A percentile compares a stretch with the other conserved stretches of the same genome.
These are phyloP conservation scores for Setophaga coronata DNA, from an alignment of 2,113 vertebrate genomes.

Conservation along the genomic window DNA sequence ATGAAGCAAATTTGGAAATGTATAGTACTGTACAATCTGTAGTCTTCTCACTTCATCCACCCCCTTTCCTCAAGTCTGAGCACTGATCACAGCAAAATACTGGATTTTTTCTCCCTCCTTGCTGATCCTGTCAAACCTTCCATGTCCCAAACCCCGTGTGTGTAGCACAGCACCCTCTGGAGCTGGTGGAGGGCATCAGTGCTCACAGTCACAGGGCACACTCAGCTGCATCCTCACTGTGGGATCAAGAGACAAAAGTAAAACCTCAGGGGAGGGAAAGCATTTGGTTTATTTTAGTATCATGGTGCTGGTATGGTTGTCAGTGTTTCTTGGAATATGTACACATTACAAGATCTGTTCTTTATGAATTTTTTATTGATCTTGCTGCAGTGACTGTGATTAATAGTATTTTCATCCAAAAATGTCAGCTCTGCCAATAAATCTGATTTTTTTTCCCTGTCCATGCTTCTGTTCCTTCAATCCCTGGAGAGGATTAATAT, in stretches of 20 bases:
- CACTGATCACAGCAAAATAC: slow-evolving; percentile 8
- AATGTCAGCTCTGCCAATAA: neutral
- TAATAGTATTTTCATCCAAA: neutral
- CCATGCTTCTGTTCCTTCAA: neutral
- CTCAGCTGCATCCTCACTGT: neutral
- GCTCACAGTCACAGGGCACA: neutral
- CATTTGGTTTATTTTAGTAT: neutral
- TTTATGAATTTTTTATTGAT: neutral
- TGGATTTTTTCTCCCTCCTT: fast-evolving
- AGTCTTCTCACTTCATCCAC: neutral
- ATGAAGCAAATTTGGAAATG: neutral
- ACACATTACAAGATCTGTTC: neutral
- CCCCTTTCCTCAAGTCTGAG: neutral
- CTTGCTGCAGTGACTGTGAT: neutral
- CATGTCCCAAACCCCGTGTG: neutral
- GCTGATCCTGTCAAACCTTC: neutral
- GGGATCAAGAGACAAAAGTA: neutral
- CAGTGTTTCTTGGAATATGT: neutral
- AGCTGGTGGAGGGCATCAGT: neutral
- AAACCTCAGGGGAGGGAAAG: neutral
- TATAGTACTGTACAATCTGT: neutral
- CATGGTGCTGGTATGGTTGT: neutral
- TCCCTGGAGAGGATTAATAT: neutral
- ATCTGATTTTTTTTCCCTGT: neutral
- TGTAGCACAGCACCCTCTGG: neutral